Evolutionary conservation across 1,140 invertebrate genomes (phyloP).

Genomic region (Sminthurinus signatus): DNA sequence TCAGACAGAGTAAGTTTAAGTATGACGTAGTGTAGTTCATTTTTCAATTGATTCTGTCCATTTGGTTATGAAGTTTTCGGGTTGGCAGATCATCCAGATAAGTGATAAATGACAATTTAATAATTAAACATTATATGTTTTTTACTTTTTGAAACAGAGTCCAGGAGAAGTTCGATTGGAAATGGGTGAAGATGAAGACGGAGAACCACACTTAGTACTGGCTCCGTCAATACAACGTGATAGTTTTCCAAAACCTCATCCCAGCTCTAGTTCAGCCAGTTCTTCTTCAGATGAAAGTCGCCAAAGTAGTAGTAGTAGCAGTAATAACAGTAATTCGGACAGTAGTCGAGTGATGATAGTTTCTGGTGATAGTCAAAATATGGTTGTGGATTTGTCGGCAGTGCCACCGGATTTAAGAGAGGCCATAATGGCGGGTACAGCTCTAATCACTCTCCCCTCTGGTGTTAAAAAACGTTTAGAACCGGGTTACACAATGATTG

Average conservation of each 20-base stretch:
- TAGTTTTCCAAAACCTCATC: background rate
- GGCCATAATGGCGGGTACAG: constrained; percentile 38
- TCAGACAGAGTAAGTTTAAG: constrained; percentile 32
- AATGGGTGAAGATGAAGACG: constrained; percentile 23
- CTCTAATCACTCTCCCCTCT: constrained; percentile 34
- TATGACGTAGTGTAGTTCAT: too few relatives aligned
- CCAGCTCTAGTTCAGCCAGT: background rate
- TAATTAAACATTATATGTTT: background rate
- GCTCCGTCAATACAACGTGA: background rate
- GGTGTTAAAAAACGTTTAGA: constrained; percentile 23
- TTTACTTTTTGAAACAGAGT: constrained; percentile 11
- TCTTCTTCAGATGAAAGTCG: constrained; percentile 9
- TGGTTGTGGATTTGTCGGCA: constrained; percentile 39
- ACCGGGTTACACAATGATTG: constrained; percentile 38
- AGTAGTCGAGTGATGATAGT: constrained; percentile 39
- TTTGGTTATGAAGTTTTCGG: too few relatives aligned
- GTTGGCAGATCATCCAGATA: too few relatives aligned
- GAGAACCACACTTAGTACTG: constrained; percentile 8
- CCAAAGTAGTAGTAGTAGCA: constrained; percentile 1
- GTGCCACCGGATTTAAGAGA: constrained; percentile 36
- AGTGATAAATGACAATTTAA: too few relatives aligned
- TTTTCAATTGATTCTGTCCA: too few relatives aligned
- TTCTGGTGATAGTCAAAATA: constrained; percentile 40
- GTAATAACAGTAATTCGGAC: background rate
- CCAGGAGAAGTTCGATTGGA: constrained; percentile 27